A percentile compares a stretch with the other conserved stretches of the same genome.
phyloP scores from a whole-genome alignment of 2,888 invertebrate genomes.

The Drosophila macrospina region DNA sequence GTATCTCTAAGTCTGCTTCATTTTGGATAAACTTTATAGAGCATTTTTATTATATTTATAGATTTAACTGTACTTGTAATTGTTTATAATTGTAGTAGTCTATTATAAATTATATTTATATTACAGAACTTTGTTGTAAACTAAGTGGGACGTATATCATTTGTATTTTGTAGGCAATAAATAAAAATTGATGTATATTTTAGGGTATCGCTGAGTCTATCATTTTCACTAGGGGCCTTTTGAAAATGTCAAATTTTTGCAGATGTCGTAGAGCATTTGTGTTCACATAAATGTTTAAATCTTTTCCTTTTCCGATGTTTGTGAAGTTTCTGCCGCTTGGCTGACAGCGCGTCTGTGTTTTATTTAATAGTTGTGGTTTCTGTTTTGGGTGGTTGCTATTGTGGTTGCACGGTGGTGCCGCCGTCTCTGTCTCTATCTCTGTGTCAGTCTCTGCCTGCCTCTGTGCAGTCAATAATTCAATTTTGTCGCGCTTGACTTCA shows the following conservation, averaged over 20 bases:
- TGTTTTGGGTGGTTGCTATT: conserved; percentile 11
- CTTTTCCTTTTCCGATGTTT: conserved; percentile 8
- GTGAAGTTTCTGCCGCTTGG: conserved; percentile 8
- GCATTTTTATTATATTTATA: no score
- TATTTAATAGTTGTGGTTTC: conserved; percentile 26
- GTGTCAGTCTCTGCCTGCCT: no score
- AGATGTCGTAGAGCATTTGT: not conserved
- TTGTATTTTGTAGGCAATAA: no score
- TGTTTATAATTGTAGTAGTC: no score
- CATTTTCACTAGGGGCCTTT: not conserved
- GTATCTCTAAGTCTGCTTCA: no score
- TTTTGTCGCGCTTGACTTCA: conserved; percentile 32
- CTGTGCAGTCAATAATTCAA: conserved; percentile 37
- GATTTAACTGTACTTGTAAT: no score
- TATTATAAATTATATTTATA: no score
- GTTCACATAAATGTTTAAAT: conserved; percentile 7
- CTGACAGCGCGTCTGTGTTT: conserved; percentile 21
- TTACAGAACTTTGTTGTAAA: no score
- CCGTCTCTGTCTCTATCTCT: no score
- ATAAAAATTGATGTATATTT: no score
- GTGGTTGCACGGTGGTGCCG: not conserved
- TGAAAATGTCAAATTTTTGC: not conserved
- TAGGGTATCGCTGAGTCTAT: not conserved
- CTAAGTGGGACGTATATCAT: no score
- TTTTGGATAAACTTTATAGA: no score